Evolutionary conservation across 2,113 vertebrate species (phyloP).

Genomic region (Brienomyrus brachyistius): DNA sequence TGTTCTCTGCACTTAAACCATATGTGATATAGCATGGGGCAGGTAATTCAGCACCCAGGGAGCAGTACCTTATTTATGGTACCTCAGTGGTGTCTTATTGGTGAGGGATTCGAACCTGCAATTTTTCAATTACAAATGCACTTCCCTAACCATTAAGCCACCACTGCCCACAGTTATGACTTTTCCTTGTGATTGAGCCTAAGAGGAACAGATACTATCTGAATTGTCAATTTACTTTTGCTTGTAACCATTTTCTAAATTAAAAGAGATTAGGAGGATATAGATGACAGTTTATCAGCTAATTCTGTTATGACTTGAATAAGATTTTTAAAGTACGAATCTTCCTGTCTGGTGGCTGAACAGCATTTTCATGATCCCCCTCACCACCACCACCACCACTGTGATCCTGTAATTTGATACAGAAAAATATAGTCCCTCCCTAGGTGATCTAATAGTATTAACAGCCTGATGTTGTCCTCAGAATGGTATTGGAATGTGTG

Average conservation of each 20-base stretch:
- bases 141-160: too few relatives aligned
- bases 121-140: too few relatives aligned
- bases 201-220: background rate
- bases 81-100: too few relatives aligned
- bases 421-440: background rate
- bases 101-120: too few relatives aligned
- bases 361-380: background rate
- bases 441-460: background rate
- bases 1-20: too few relatives aligned
- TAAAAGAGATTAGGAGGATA: background rate
- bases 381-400: background rate
- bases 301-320: background rate
- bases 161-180: too few relatives aligned
- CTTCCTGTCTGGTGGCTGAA: background rate
- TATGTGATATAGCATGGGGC: too few relatives aligned
- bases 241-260: background rate
- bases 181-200: background rate
- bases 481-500: background rate
- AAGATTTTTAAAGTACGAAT: background rate
- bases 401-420: slow-evolving; percentile 12
- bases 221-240: background rate
- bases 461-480: background rate
- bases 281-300: background rate
- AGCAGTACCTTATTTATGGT: too few relatives aligned
- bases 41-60: too few relatives aligned